Evolutionary conservation across 2,113 vertebrate genomes (phyloP), one percentile per base, ranked within the genome.

Genomic region (Elanoides forficatus): DNA sequence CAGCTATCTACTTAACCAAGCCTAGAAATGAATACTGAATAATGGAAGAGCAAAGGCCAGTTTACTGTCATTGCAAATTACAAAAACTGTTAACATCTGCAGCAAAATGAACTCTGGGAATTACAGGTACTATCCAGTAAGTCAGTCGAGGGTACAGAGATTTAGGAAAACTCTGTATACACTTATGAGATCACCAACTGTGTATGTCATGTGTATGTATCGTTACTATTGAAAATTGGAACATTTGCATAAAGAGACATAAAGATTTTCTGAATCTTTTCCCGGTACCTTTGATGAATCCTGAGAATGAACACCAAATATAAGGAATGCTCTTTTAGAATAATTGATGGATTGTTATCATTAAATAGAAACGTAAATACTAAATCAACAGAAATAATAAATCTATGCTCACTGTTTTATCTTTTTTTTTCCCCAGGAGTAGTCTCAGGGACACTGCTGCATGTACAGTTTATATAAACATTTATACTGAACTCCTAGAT

Each of bases 1-100:
- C 97, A 97, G 97, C 97, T 97, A 97, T 97, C 96, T 98, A 97
- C 97, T 98, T 98, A 98, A 98, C 98, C 97, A 97, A 98, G 97
- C 97, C 97, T 97, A 97, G 96, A 97, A 98, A 98, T 98, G 98
- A 98, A 98, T 96, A 97, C 98, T 98, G 98, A 98, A 97, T 98
- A 96, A 96, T 83, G 87, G 91, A 97, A 98, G 97, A 98, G 97
- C 97, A 98, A 98, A 98, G 98, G 98, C 97, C 98, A 98, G 98
- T 98, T 98, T 98, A 98, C 96, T 96, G 97, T 97, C 97, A 98
- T 98, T 98, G 96, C 94, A 98, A 97, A 98, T 98, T 98, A 96
- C 89, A 98, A 97, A 98, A 98, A 98, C 98, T 98, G 97, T 98
- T 98, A 98, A 98, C 86, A 97, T 97, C 97, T 96, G 85, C 97